phyloP scores from a whole-genome alignment of 2,888 invertebrate species.

The Halocaridina rubra region DNA sequence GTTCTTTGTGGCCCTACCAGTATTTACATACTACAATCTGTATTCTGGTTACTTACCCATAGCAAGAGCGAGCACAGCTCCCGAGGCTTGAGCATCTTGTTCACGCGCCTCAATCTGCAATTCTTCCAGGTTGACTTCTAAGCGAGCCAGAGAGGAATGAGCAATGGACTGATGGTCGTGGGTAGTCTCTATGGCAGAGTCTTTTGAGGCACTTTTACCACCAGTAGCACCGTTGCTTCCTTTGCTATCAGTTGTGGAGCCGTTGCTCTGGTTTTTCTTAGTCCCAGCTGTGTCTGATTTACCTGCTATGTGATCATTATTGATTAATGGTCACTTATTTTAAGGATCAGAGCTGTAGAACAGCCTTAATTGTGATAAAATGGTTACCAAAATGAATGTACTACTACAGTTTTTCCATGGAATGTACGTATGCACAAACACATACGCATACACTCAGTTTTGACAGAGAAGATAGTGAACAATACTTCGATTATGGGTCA shows the following conservation, averaged over 20 bases:
- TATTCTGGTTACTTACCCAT: slow-evolving; percentile 34
- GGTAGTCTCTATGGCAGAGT: not conserved
- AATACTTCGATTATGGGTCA: no score
- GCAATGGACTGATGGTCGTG: slow-evolving; percentile 1
- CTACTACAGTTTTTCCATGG: no score
- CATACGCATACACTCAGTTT: no score
- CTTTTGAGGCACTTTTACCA: not conserved
- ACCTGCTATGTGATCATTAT: no score
- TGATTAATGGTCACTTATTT: no score
- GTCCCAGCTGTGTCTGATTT: not conserved
- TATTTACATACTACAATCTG: not conserved
- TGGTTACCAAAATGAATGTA: no score
- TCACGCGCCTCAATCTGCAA: slow-evolving; percentile 50
- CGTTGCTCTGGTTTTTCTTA: slow-evolving; percentile 3
- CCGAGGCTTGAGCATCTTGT: slow-evolving; percentile 58
- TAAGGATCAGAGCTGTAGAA: no score
- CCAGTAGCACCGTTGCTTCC: not conserved
- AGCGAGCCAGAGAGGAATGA: slow-evolving; percentile 32
- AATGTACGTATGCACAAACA: no score
- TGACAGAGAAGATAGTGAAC: no score
- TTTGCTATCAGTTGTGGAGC: not conserved
- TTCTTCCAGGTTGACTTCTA: slow-evolving; percentile 54
- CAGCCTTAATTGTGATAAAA: no score
- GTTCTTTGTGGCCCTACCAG: not conserved
- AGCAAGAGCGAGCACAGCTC: slow-evolving; percentile 58